Percentiles rank a stretch among this genome's conserved stretches.
Conservation (phyloP, 2,888 invertebrate species). For the Amphipyra tragopoginis region DNA sequence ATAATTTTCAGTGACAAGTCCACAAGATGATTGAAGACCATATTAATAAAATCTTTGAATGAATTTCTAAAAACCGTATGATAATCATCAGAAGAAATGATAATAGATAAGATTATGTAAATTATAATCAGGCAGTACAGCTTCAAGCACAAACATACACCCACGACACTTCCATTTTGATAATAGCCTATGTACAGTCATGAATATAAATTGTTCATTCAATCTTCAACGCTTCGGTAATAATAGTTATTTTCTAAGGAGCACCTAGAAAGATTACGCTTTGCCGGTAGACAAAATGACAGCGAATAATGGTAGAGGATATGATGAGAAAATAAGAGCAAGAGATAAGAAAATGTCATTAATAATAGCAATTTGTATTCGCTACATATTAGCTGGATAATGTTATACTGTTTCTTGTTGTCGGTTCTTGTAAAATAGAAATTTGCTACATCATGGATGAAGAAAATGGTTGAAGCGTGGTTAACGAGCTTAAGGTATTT, state of each 20-base stretch:
- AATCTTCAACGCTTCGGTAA: constrained; percentile 54
- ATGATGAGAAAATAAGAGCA: constrained; percentile 37
- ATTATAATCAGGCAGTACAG: constrained; percentile 7
- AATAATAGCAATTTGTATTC: constrained; percentile 40
- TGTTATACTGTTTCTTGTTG: constrained; percentile 9
- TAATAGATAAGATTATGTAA: neutral
- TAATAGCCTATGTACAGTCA: constrained; percentile 42
- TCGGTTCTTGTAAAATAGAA: neutral
- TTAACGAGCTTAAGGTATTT: no score
- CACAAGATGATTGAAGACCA: no score
- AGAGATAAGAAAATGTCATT: constrained; percentile 37
- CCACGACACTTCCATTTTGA: constrained; percentile 27
- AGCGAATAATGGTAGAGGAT: constrained; percentile 33
- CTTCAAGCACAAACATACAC: neutral
- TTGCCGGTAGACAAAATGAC: constrained; percentile 32
- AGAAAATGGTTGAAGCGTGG: neutral
- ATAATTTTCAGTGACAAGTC: no score
- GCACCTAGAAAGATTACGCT: constrained; percentile 25
- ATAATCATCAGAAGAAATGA: neutral
- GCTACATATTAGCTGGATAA: constrained; percentile 10
- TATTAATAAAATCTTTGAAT: no score
- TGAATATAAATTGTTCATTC: constrained; percentile 67
- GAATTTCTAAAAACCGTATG: no score
- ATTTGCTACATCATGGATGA: constrained; percentile 2
- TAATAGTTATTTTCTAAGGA: constrained; percentile 49